Conservation (phyloP, 2,113 vertebrate genomes). For the Cacatua alba region DNA sequence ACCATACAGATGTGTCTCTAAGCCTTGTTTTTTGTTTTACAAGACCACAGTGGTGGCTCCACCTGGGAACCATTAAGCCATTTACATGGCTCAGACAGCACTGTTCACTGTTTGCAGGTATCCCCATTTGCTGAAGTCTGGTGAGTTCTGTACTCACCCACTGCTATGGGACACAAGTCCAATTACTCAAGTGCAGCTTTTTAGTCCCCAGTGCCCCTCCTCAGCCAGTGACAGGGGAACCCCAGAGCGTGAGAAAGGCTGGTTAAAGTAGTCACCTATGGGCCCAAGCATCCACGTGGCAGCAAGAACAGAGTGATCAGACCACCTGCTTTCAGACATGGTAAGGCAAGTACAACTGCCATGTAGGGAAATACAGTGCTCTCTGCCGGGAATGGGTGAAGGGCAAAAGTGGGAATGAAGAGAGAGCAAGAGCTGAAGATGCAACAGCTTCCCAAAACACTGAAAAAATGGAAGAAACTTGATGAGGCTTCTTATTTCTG, state of each 20-base stretch:
- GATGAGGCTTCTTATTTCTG: not conserved
- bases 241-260: not conserved
- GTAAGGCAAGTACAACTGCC: not conserved
- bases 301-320: not conserved
- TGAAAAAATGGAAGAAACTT: not conserved
- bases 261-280: not conserved
- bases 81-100: not conserved
- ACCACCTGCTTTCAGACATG: rapidly evolving
- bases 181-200: not conserved
- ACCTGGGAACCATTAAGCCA: not conserved
- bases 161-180: too few species aligned
- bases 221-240: not conserved
- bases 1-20: not conserved
- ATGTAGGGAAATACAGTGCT: not conserved
- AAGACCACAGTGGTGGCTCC: rapidly evolving
- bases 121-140: not conserved
- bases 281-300: not conserved
- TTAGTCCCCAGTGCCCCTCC: not conserved
- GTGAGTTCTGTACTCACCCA: not conserved
- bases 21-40: not conserved
- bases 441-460: not conserved
- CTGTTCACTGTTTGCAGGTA: not conserved
- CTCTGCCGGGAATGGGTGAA: not conserved
- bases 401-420: not conserved
- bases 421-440: not conserved